Evolutionary conservation across 1,140 invertebrate species (phyloP).

Genomic region (Penaeus vannamei): DNA sequence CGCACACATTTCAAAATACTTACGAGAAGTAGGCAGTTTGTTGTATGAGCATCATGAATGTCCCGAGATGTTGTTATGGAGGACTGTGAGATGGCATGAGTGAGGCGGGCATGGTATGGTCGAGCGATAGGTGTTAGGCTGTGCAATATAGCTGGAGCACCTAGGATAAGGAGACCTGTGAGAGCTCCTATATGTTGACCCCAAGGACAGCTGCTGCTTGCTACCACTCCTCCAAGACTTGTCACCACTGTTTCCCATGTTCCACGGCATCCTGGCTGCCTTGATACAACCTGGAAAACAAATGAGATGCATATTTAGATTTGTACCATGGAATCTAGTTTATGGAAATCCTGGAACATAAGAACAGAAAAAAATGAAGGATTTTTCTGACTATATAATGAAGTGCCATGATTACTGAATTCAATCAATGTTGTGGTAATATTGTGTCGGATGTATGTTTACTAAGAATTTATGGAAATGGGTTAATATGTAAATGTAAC

Average conservation of each 20-base stretch:
- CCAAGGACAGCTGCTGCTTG: constrained; percentile 64
- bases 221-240: constrained; percentile 64
- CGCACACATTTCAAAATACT: neutral
- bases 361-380: no score
- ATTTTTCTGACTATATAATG: no score
- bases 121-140: constrained; percentile 58
- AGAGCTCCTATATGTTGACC: constrained; percentile 66
- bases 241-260: constrained; percentile 66
- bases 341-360: no score
- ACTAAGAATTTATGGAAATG: no score
- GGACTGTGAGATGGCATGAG: constrained; percentile 54
- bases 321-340: no score
- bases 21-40: constrained; percentile 50
- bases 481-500: no score
- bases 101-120: constrained; percentile 48
- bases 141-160: constrained; percentile 42
- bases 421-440: no score
- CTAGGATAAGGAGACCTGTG: constrained; percentile 62
- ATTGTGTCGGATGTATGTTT: no score
- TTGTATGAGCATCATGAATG: constrained; percentile 55
- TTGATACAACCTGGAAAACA: constrained; percentile 46
- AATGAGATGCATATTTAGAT: neutral
- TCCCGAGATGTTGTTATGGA: constrained; percentile 39
- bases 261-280: constrained; percentile 51
- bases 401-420: no score